These are phyloP conservation scores for Callipepla squamata DNA, from an alignment of 2,113 vertebrate genomes.

Conservation along the genomic window DNA sequence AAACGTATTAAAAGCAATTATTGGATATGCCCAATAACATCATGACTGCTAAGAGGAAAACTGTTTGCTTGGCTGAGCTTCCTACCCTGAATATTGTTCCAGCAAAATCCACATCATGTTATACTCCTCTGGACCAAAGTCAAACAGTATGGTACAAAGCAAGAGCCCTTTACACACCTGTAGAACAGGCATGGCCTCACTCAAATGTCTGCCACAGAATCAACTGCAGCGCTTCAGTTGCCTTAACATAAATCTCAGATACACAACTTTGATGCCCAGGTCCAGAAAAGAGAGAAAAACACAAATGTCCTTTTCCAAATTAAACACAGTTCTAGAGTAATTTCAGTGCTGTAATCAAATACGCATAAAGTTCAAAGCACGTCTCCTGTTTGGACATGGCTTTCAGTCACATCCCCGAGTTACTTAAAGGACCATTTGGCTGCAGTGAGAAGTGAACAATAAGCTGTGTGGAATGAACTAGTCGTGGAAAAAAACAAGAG, in stretches of 20 bases:
- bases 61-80: neutral
- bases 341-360: neutral
- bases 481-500: rapidly evolving
- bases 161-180: neutral
- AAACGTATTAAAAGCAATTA: neutral
- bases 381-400: neutral
- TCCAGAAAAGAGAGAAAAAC: neutral
- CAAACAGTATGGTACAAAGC: neutral
- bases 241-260: neutral
- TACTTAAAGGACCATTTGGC: neutral
- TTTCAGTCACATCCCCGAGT: slow-evolving; percentile 28
- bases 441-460: neutral
- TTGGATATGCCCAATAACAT: neutral
- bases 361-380: slow-evolving; percentile 21
- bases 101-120: neutral
- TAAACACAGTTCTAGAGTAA: slow-evolving; percentile 23
- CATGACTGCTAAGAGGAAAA: neutral
- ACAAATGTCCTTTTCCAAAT: neutral
- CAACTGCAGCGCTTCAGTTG: neutral
- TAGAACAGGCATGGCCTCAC: neutral
- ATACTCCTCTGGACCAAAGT: neutral
- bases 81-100: neutral
- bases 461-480: neutral
- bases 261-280: neutral
- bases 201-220: neutral